Evolutionary conservation across 2,797 vertebrate genomes (phyloP), one percentile per base, ranked within the genome.

Genomic region (Pterois miles): DNA sequence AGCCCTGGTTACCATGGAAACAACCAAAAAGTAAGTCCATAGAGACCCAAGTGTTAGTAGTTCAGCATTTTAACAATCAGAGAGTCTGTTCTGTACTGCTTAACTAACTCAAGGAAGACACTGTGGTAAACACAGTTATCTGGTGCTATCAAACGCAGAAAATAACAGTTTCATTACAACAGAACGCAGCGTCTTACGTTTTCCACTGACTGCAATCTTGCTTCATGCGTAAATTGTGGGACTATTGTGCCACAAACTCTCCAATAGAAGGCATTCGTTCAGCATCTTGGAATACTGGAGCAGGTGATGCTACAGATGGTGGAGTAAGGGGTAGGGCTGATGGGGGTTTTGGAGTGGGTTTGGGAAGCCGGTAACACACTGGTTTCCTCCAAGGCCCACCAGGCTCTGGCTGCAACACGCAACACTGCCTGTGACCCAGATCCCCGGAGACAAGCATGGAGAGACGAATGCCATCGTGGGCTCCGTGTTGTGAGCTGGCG

Each of bases 291-390:
- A 75, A 83, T 81, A 83, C 64, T 46, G 27, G 65, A 89, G 85
- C 91, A 92, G 90, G 86, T 93, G 86, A 90, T 78, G 64, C 74
- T 86, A 81, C 92, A 93, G 93, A 94, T 93, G 91, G 92, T 70
- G 59, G 57, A 58, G 71, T 81, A 58, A 80, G 63, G 43, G 80
- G 73, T 68, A 46, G 38, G 76, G 38, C 66, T 80, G 52, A 50
- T 66, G 4, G 18, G 58, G 64, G 60, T 18, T 75, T 71, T 76
- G 82, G 58, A 78, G 79, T 69, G 13, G 70, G 74, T 74, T 81
- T 60, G n/a, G 71, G 31, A 71, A 79, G 75, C 83, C 16, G 25
- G 66, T 88, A 79, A 84, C 89, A 89, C 76, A 50, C 72, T 71
- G 80, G 67, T 82, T 71, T 64, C 73, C 63, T 81, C 71, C 43